phyloP scores from a whole-genome alignment of 2,888 invertebrate species.

The Catotricha subobsoleta region DNA sequence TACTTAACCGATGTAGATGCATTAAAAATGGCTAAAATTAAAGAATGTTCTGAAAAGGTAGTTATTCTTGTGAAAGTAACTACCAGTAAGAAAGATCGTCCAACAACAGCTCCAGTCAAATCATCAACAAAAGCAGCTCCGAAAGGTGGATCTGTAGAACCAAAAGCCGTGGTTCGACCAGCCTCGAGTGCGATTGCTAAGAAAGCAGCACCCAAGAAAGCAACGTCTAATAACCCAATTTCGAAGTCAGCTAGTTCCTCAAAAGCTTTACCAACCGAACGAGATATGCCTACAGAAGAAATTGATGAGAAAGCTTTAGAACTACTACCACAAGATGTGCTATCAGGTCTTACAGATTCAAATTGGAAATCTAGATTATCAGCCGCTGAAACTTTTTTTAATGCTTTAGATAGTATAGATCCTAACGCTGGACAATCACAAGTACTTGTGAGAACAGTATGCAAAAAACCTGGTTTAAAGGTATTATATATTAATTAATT shows the following conservation, averaged over 20 bases:
- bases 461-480: constrained; percentile 65
- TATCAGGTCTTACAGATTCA: constrained; percentile 48
- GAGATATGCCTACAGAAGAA: constrained; percentile 56
- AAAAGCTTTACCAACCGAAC: constrained; percentile 34
- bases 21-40: constrained; percentile 83
- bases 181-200: constrained; percentile 19
- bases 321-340: constrained; percentile 42
- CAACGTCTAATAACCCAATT: constrained; percentile 12
- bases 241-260: constrained; percentile 22
- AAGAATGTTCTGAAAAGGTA: constrained; percentile 86
- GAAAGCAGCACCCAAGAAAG: constrained; percentile 12
- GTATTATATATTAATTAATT: too few relatives aligned
- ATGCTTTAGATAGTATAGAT: constrained; percentile 41
- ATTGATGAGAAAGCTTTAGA: constrained; percentile 54
- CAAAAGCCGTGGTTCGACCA: constrained; percentile 22
- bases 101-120: constrained; percentile 24
- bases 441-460: constrained; percentile 50
- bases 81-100: constrained; percentile 37
- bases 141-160: constrained; percentile 17
- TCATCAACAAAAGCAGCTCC: constrained; percentile 12
- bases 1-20: constrained; percentile 78
- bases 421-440: constrained; percentile 47
- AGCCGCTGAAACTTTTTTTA: constrained; percentile 53
- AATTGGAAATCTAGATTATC: constrained; percentile 75
- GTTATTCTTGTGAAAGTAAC: constrained; percentile 59